Evolutionary conservation across 2,797 vertebrate genomes (phyloP), one percentile per base, ranked within the genome.

Genomic region (Anas georgica): DNA sequence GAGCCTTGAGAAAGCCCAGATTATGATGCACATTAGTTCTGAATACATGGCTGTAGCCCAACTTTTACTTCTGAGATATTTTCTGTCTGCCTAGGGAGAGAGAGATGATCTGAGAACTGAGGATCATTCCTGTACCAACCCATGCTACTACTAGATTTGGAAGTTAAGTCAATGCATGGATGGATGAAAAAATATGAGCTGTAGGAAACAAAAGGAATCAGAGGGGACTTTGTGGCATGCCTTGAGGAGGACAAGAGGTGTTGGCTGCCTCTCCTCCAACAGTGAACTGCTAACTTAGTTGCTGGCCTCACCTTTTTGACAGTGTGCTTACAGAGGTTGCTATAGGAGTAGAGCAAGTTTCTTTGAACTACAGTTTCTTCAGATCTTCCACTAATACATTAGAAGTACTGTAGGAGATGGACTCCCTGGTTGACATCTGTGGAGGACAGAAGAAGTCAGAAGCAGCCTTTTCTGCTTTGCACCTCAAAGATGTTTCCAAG

Each of bases 281-380:
- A 59, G 55, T 37, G 59, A 89, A 58, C 37, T 83, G 50, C 73
- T 94, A 83, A 92, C 85, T 88, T 95, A 89, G 63, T 87, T 92
- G 69, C 56, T 81, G 46, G 55, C 82, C 59, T 76, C 35, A 52
- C 1, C 55, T 85, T 29, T 88, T 69, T 88, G 83, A 94, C 50
- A 69, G 4, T 41, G 21, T 86, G 82, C 81, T 96, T 94, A 92
- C 59, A 86, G 66, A 72, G 66, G 73, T 95, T 94, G 70, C 93
- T 90, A 81, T 67, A 86, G 74, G 46, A 94, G 55, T 88, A 58
- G 45, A 90, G 26, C 28, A 91, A 88, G 58, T 50, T 95, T 50
- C 37, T 93, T 43, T 75, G 76, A 81, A 55, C 39, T 83, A 78
- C 73, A 76, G 37, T 45, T 91, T 59, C 76, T 96, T 94, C 91